These are phyloP conservation scores for Nymphalis polychloros DNA, from an alignment of 2,888 invertebrate genomes.

Conservation along the genomic window DNA sequence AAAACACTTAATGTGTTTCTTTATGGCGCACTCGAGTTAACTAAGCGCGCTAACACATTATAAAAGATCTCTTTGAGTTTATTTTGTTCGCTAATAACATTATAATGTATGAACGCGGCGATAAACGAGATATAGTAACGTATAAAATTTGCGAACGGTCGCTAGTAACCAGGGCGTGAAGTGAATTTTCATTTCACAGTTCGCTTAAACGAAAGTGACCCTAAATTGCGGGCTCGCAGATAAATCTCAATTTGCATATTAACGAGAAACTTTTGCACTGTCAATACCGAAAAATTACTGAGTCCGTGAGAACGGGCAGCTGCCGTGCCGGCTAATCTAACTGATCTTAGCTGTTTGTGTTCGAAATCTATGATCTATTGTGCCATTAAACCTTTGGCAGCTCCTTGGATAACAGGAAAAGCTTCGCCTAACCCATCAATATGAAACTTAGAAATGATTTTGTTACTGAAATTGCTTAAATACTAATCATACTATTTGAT, in stretches of 20 bases:
- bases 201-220: constrained; percentile 31
- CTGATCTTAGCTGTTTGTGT: constrained; percentile 7
- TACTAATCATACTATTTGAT: too few relatives aligned
- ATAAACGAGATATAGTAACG: not conserved
- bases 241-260: constrained; percentile 80
- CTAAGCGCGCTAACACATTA: constrained; percentile 58
- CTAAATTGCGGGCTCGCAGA: constrained; percentile 52
- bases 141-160: constrained; percentile 11
- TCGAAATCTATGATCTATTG: constrained; percentile 1
- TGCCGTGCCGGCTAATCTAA: constrained; percentile 51
- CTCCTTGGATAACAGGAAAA: too few relatives aligned
- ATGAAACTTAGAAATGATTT: too few relatives aligned
- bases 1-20: constrained; percentile 62
- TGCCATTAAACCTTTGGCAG: not conserved
- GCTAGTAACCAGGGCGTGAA: constrained; percentile 44
- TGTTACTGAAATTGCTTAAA: too few relatives aligned
- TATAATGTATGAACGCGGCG: constrained; percentile 22
- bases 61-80: constrained; percentile 33
- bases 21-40: constrained; percentile 64
- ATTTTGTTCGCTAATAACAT: constrained; percentile 18
- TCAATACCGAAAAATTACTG: constrained; percentile 70
- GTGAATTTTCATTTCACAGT: constrained; percentile 42
- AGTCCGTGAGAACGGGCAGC: constrained; percentile 72
- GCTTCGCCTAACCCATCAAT: too few relatives aligned
- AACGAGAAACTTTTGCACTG: constrained; percentile 78